Conservation (phyloP, 2,888 invertebrate genomes). For the Temnothorax ravouxi region DNA sequence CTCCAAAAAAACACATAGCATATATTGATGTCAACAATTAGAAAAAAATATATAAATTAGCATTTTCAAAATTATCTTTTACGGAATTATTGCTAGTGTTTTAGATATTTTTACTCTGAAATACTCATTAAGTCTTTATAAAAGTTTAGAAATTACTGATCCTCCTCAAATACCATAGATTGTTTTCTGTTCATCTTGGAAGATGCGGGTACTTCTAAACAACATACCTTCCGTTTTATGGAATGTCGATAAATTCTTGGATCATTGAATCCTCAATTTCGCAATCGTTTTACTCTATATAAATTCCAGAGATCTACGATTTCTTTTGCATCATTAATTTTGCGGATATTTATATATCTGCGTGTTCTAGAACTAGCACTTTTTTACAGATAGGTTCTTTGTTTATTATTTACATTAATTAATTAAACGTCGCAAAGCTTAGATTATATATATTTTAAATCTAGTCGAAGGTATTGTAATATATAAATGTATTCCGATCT, state of each 20-base stretch:
- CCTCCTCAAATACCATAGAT: neutral
- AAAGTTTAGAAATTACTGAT: slow-evolving; percentile 4
- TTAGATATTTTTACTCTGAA: neutral
- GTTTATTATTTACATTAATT: slow-evolving; percentile 11
- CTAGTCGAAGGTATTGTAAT: neutral
- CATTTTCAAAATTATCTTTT: slow-evolving; percentile 5
- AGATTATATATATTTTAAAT: neutral
- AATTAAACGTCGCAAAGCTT: neutral
- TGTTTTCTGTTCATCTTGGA: slow-evolving; percentile 25
- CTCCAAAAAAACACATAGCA: neutral
- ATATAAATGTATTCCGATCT: neutral
- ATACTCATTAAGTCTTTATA: slow-evolving; percentile 7
- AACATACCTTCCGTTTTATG: slow-evolving; percentile 2
- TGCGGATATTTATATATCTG: neutral
- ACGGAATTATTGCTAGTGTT: neutral
- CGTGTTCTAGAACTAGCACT: neutral
- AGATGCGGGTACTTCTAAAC: neutral
- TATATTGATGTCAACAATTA: neutral
- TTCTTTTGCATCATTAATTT: neutral
- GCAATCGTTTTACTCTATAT: neutral
- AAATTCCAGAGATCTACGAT: neutral
- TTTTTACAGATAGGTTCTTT: neutral
- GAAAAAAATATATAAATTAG: neutral
- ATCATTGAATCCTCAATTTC: slow-evolving; percentile 12
- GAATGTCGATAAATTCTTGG: neutral